Percentiles rank a stretch among this genome's conserved stretches.
Conservation (phyloP, 1,140 invertebrate species). For the Phenacoccus solenopsis region DNA sequence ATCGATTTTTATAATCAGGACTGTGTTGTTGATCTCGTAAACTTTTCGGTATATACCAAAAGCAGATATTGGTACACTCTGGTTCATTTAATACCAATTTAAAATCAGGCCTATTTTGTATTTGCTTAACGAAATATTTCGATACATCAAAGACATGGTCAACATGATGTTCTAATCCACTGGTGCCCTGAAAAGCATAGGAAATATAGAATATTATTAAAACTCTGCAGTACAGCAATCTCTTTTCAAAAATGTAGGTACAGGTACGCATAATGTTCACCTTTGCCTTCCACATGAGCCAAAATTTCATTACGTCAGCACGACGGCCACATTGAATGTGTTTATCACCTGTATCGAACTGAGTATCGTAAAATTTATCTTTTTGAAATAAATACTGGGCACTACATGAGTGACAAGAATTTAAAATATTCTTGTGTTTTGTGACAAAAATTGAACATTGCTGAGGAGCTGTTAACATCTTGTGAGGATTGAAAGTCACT, state of each 20-base stretch:
- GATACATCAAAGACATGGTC: constrained; percentile 64
- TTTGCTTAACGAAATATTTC: constrained; percentile 50
- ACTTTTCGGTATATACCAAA: constrained; percentile 83
- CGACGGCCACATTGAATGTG: constrained; percentile 85
- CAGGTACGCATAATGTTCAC: constrained; percentile 26
- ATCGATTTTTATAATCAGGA: constrained; percentile 47
- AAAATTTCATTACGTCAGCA: constrained; percentile 89
- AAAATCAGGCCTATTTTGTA: constrained; percentile 56
- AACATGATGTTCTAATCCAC: constrained; percentile 64
- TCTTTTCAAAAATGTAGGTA: neutral
- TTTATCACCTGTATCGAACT: constrained; percentile 86
- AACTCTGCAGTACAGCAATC: too few relatives aligned
- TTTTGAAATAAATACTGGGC: constrained; percentile 90
- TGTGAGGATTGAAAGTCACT: constrained; percentile 90
- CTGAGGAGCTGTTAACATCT: constrained; percentile 73
- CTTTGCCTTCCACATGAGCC: constrained; percentile 96
- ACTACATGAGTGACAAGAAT: constrained; percentile 49
- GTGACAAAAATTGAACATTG: constrained; percentile 80
- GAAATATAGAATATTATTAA: too few relatives aligned
- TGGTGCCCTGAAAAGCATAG: constrained; percentile 47
- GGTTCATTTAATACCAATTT: constrained; percentile 61
- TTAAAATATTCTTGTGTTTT: constrained; percentile 50
- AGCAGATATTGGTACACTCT: constrained; percentile 87
- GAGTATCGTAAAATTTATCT: constrained; percentile 90
- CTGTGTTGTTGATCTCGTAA: constrained; percentile 45